These are phyloP conservation scores for Odobenus rosmarus DNA, from an alignment of 2,113 vertebrate species.

Conservation along the genomic window DNA sequence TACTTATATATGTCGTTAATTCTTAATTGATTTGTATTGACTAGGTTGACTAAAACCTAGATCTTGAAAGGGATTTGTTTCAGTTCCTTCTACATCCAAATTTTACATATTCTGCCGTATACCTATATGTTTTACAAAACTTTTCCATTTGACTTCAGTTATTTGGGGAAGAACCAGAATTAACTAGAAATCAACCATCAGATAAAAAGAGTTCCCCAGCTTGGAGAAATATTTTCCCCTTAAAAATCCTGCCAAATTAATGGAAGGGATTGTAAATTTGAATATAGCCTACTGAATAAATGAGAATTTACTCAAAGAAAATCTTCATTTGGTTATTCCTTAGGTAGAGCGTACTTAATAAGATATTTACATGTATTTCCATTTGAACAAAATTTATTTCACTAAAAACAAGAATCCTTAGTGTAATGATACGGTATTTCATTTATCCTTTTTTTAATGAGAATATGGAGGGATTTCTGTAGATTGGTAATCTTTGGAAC, in stretches of 20 bases:
- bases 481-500: neutral
- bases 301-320: neutral
- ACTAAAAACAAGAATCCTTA: neutral
- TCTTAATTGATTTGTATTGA: neutral
- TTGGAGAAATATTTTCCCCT: neutral
- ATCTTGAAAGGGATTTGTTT: neutral
- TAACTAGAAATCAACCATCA: neutral
- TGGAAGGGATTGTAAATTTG: neutral
- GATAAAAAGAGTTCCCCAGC: neutral
- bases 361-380: neutral
- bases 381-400: conserved; percentile 23
- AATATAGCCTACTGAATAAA: neutral
- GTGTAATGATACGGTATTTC: neutral
- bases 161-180: neutral
- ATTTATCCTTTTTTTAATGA: neutral
- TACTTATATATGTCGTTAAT: neutral
- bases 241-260: neutral
- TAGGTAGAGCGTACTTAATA: neutral
- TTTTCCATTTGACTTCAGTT: neutral
- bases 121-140: neutral
- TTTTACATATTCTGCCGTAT: neutral
- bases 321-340: neutral
- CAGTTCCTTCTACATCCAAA: neutral
- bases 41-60: neutral
- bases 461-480: neutral